These are phyloP conservation scores for Pachypanchax playfairii DNA, from an alignment of 2,113 vertebrate genomes.

Conservation along the genomic window DNA sequence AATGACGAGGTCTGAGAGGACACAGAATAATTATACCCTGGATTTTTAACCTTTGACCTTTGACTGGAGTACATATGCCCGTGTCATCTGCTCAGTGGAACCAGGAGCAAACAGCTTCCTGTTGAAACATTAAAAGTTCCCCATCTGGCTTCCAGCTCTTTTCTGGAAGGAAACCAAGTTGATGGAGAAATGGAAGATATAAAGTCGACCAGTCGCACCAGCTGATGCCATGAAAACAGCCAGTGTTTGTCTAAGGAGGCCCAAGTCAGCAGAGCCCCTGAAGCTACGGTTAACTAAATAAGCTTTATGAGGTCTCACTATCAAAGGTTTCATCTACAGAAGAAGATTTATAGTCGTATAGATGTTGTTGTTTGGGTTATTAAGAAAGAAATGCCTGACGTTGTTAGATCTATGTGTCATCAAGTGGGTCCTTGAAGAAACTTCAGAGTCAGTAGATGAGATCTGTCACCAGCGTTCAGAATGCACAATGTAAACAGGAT, in stretches of 20 bases:
- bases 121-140: conserved; percentile 20
- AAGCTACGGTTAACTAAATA: conserved; percentile 61
- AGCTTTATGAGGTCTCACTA: conserved; percentile 36
- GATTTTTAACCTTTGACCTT: too few relatives aligned
- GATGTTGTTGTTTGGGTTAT: conserved; percentile 57
- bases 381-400: conserved; percentile 8
- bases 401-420: conserved; percentile 25
- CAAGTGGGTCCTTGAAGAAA: conserved; percentile 25
- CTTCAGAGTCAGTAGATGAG: conserved; percentile 28
- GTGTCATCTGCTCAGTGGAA: conserved; percentile 23
- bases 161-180: conserved; percentile 20
- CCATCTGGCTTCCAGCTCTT: conserved; percentile 40
- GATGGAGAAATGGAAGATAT: conserved; percentile 41
- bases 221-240: conserved; percentile 37
- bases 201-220: conserved; percentile 38
- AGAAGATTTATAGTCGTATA: conserved; percentile 51
- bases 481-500: conserved; percentile 38
- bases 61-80: too few relatives aligned
- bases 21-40: too few relatives aligned
- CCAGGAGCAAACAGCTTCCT: conserved; percentile 40
- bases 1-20: too few relatives aligned
- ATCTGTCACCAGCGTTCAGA: conserved; percentile 42
- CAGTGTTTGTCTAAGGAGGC: conserved; percentile 54
- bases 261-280: conserved; percentile 44
- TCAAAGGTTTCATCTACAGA: conserved; percentile 31